Evolutionary conservation across 1,140 invertebrate genomes (phyloP).

Genomic region (Parasteatoda tepidariorum): DNA sequence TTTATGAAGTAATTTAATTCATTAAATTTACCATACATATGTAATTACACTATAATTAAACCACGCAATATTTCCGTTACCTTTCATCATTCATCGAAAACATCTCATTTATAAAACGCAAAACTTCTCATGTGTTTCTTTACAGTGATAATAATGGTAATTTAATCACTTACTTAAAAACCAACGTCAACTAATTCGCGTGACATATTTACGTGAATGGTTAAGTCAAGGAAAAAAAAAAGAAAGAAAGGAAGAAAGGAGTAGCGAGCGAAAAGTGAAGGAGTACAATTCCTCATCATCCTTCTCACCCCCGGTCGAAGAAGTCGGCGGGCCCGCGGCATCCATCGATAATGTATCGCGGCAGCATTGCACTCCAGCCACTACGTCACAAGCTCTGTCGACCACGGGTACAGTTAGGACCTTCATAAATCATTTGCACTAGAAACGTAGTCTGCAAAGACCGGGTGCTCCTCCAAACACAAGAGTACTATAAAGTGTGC

Average conservation of each 20-base stretch:
- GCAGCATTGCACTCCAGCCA: slow-evolving; percentile 31
- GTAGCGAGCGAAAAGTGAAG: neutral
- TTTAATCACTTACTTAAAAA: slow-evolving; percentile 5
- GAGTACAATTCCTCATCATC: neutral
- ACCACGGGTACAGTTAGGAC: slow-evolving; percentile 1
- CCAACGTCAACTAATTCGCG: slow-evolving; percentile 21
- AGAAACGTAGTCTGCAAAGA: neutral
- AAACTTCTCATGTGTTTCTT: no score
- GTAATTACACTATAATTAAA: no score
- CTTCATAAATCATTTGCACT: neutral
- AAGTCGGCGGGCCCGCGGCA: slow-evolving; percentile 46
- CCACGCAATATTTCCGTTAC: no score
- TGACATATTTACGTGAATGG: slow-evolving; percentile 22
- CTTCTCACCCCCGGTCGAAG: slow-evolving; percentile 5
- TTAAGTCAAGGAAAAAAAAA: no score
- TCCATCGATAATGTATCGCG: slow-evolving; percentile 56
- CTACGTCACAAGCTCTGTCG: slow-evolving; percentile 45
- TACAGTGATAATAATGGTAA: no score
- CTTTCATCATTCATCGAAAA: no score
- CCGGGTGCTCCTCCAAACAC: neutral
- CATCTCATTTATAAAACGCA: no score
- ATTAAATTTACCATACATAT: no score
- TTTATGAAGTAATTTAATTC: no score
- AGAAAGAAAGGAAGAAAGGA: neutral
- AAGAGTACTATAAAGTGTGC: neutral